Base-by-base conservation (phyloP, 2,888 invertebrate genomes). In the Onchidella celtica region DNA sequence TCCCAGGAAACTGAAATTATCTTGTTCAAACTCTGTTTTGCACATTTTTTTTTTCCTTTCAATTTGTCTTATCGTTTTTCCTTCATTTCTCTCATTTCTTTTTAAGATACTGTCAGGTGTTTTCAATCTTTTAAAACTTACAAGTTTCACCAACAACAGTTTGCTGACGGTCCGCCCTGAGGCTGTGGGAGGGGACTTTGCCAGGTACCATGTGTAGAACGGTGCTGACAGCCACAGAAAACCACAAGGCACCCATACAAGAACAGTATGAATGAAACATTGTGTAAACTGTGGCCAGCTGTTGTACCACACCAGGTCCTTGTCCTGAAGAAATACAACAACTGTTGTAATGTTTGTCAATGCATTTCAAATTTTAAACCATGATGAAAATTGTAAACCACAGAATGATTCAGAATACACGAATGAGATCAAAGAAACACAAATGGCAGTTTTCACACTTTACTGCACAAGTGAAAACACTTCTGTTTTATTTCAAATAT, bases 261-360 rank as follows among this genome's bases (percentile, higher is more conserved):
- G 93, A 0, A 97, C 96, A 0, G 98, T 98, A 93, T 96, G 96
- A 94, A 98, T 96, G 93, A 99, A 98, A 93, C 99, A 99, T 91
- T 95, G 95, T 84, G 98, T 97, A 87, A 99, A 95, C 91, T 97
- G 96, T 65, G 98, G 90, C 85, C 87, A 90, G 11, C 83, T 77
- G n/a, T 79, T 74, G 21, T 87, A 80, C 86, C 87, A 88, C 14
- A 86, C 85, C 40, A 85, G 73, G 70, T 81, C 75, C 9, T 75
- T 76, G 75, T 90, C 85, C 90, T 90, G 84, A 3, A 65, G 32
- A 75, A 27, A 29, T 0, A n/a, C 21, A 29, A 40, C 14, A 14
- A 69, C n/a, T n/a, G n/a, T 59, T 27, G n/a, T 11, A 3, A 4
- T 59, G 59, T 59, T 27, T 6, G 3, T 11, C 59, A n/a, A 24